These are phyloP conservation scores for Scophthalmus maximus DNA, from an alignment of 2,113 vertebrate species.

Conservation along the genomic window DNA sequence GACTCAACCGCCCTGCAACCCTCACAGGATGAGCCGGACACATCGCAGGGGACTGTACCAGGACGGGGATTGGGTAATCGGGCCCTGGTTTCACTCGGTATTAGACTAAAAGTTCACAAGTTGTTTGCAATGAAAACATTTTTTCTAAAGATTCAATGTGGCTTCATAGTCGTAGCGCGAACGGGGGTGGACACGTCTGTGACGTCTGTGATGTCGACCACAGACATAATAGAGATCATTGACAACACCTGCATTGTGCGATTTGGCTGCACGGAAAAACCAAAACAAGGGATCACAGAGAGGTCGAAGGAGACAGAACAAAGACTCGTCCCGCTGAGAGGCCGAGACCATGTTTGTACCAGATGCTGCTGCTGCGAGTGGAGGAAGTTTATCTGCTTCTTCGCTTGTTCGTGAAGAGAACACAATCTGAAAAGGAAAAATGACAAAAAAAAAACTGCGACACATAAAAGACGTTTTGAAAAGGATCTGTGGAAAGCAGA, in stretches of 20 bases:
- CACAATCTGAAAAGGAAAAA: neutral
- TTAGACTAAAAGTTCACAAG: too few species aligned
- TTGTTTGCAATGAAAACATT: too few species aligned
- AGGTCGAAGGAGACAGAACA: slow-evolving; percentile 12
- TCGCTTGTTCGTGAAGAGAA: slow-evolving; percentile 13
- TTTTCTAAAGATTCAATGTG: too few species aligned
- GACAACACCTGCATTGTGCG: neutral
- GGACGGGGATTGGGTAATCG: too few species aligned
- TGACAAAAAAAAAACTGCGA: neutral
- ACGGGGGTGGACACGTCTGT: too few species aligned
- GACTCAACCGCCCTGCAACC: too few species aligned
- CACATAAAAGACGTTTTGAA: slow-evolving; percentile 15
- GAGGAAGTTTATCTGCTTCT: slow-evolving; percentile 7
- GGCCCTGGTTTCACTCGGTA: too few species aligned
- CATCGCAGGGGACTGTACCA: too few species aligned
- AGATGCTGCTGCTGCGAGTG: slow-evolving; percentile 20
- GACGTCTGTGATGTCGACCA: too few species aligned
- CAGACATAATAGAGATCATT: neutral
- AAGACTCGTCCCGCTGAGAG: slow-evolving; percentile 19
- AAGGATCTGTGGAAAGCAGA: neutral
- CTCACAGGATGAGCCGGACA: too few species aligned
- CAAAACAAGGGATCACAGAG: neutral
- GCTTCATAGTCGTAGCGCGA: neutral
- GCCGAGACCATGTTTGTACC: slow-evolving; percentile 32
- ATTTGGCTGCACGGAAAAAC: neutral